These are phyloP conservation scores for Typhlichthys subterraneus DNA, from an alignment of 2,797 vertebrate genomes.

Conservation along the genomic window DNA sequence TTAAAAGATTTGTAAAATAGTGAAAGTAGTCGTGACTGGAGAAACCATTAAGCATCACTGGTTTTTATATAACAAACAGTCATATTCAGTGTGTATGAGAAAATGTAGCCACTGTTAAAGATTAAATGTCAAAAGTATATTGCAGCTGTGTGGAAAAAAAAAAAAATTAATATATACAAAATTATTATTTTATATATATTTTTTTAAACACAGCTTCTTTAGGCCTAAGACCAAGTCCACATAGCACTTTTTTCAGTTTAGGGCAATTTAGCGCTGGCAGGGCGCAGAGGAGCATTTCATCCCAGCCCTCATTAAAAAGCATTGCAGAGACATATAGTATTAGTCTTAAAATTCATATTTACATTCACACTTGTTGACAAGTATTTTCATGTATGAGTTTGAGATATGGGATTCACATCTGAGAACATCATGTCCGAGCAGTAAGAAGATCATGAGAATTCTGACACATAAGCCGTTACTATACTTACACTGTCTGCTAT, in stretches of 20 bases:
- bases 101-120: slow-evolving; percentile 20
- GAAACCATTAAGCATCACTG: neutral
- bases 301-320: neutral
- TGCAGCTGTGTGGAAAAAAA: slow-evolving; percentile 35
- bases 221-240: too few relatives aligned
- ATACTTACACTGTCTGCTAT: neutral
- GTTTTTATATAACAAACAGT: slow-evolving; percentile 4
- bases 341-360: too few relatives aligned
- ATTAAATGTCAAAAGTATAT: slow-evolving; percentile 42
- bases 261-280: too few relatives aligned
- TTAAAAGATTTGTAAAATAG: neutral
- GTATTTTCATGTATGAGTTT: neutral
- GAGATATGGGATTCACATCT: neutral
- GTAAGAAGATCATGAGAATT: neutral
- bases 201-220: slow-evolving; percentile 5
- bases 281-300: too few relatives aligned
- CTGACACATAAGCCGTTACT: neutral
- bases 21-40: neutral
- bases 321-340: too few relatives aligned
- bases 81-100: slow-evolving; percentile 14
- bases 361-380: neutral
- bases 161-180: neutral
- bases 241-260: too few relatives aligned
- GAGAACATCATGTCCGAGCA: neutral
- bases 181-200: neutral